These are phyloP conservation scores for Ptychobarbus kaznakovi DNA, from an alignment of 2,797 vertebrate species.

Conservation along the genomic window DNA sequence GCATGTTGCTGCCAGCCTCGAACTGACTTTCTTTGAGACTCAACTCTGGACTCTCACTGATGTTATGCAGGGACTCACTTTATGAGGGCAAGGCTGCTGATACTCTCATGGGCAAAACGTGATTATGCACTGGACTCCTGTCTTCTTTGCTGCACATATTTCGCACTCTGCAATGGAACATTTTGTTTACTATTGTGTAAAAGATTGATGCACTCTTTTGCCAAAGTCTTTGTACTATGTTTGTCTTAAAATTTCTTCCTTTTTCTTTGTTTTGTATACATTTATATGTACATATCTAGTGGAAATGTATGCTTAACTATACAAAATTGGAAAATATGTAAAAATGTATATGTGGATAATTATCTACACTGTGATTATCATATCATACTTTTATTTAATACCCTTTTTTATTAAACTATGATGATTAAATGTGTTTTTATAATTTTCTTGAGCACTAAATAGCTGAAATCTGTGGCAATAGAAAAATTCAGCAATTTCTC, in stretches of 20 bases:
- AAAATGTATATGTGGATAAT: conserved; percentile 75
- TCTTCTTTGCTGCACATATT: conserved; percentile 64
- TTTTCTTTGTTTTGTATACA: conserved; percentile 66
- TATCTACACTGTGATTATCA: conserved; percentile 76
- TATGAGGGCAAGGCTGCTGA: conserved; percentile 68
- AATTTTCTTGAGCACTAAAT: neutral
- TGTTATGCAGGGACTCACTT: conserved; percentile 64
- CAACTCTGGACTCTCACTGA: conserved; percentile 53
- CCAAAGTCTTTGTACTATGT: conserved; percentile 84
- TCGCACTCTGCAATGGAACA: conserved; percentile 60
- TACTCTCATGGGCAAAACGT: conserved; percentile 71
- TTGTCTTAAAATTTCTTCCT: conserved; percentile 73
- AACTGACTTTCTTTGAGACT: conserved; percentile 69
- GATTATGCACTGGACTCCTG: conserved; percentile 82
- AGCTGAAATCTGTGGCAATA: neutral
- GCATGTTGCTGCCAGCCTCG: conserved; percentile 78
- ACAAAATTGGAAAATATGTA: conserved; percentile 71
- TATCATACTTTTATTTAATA: conserved; percentile 83
- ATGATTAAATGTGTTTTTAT: conserved; percentile 14
- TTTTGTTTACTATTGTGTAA: conserved; percentile 78
- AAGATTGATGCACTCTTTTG: conserved; percentile 78
- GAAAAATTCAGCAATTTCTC: neutral
- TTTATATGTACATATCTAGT: conserved; percentile 66
- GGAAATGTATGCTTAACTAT: conserved; percentile 75
- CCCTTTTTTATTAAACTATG: conserved; percentile 71